Conservation (phyloP, 1,140 invertebrate genomes). For the Drosophila suzukii region DNA sequence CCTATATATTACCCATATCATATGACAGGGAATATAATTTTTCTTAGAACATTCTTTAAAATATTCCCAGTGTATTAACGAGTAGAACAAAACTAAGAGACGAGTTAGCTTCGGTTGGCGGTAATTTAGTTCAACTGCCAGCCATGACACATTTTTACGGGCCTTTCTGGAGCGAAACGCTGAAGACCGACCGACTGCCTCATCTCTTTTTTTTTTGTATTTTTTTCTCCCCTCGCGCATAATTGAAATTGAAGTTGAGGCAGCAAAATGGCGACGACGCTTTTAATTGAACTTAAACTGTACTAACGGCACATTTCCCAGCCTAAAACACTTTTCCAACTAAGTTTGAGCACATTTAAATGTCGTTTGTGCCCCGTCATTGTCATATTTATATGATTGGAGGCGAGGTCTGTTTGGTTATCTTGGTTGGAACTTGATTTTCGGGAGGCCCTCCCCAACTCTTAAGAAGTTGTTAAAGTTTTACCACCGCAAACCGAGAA, state of each 20-base stretch:
- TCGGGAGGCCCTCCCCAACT: slow-evolving; percentile 23
- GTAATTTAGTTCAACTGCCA: slow-evolving; percentile 75
- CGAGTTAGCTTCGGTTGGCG: slow-evolving; percentile 28
- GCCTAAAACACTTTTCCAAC: slow-evolving; percentile 29
- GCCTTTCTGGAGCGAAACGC: slow-evolving; percentile 69
- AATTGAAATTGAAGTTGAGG: slow-evolving; percentile 67
- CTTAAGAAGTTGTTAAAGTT: slow-evolving; percentile 76
- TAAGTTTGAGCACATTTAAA: slow-evolving; percentile 47
- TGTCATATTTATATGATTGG: slow-evolving; percentile 65
- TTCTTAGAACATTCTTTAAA: not conserved
- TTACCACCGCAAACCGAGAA: slow-evolving; percentile 42
- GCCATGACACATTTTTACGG: slow-evolving; percentile 75
- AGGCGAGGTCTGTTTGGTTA: slow-evolving; percentile 36
- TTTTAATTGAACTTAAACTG: slow-evolving; percentile 78
- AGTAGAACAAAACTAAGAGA: slow-evolving; percentile 39
- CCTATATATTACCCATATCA: too few species aligned
- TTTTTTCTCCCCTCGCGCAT: slow-evolving; percentile 7
- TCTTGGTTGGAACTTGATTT: slow-evolving; percentile 64
- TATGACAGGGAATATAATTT: too few species aligned
- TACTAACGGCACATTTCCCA: slow-evolving; percentile 67
- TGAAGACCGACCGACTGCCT: slow-evolving; percentile 5
- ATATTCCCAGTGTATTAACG: slow-evolving; percentile 18
- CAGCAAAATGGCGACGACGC: slow-evolving; percentile 55
- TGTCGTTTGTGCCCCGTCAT: slow-evolving; percentile 70
- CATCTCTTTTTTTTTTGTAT: not conserved